phyloP scores from a whole-genome alignment of 35 echinoderm and acorn worm genomes.

The Nesometra sesokonis region DNA sequence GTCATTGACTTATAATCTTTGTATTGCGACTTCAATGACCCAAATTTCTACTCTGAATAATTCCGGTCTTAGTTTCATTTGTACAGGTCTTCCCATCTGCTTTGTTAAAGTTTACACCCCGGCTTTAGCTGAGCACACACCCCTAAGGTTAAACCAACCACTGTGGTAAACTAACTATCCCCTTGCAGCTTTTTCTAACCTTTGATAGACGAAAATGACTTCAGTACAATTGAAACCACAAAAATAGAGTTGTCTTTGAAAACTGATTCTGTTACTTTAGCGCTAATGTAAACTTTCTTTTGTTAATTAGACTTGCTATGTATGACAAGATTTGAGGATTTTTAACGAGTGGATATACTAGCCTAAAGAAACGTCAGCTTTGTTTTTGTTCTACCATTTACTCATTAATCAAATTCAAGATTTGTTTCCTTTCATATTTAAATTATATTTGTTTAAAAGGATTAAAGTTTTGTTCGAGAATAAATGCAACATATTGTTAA shows the following conservation, averaged over 20 bases:
- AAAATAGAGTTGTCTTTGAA: not conserved
- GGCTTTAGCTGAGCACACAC: not conserved
- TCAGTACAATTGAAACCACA: not conserved
- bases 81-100: not conserved
- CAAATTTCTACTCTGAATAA: not conserved
- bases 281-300: not conserved
- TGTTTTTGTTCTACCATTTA: not conserved
- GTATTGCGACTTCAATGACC: not conserved
- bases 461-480: not conserved
- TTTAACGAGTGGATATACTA: not conserved
- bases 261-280: not conserved
- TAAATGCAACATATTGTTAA: not conserved
- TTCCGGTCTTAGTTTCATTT: not conserved
- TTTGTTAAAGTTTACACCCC: not conserved
- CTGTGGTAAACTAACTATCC: not conserved
- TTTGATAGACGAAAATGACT: not conserved
- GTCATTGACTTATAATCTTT: not conserved
- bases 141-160: not conserved
- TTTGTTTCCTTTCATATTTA: not conserved
- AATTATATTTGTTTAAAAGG: not conserved
- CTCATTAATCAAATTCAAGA: not conserved
- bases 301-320: not conserved
- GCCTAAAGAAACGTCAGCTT: not conserved
- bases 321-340: not conserved
- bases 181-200: not conserved